A percentile compares a stretch with the other conserved stretches of the same genome.
Conservation (phyloP, 1,140 invertebrate species). For the Drosophila miranda region DNA sequence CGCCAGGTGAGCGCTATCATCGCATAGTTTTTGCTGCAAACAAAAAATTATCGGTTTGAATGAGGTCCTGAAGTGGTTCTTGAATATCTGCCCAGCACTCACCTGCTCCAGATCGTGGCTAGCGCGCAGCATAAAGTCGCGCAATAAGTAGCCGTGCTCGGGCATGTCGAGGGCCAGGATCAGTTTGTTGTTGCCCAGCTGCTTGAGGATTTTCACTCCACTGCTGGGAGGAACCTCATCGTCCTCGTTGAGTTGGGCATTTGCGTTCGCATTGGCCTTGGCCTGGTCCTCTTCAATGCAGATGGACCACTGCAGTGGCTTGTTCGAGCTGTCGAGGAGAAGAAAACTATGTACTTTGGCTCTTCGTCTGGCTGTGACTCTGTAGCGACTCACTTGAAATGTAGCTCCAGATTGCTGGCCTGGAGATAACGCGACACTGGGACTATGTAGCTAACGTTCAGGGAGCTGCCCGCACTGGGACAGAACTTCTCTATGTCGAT, state of each 20-base stretch:
- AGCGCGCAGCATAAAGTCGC: slow-evolving; percentile 72
- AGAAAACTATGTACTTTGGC: not conserved
- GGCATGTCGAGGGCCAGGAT: slow-evolving; percentile 67
- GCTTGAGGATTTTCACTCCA: slow-evolving; percentile 64
- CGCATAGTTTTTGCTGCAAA: slow-evolving; percentile 78
- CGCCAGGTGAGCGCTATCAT: slow-evolving; percentile 76
- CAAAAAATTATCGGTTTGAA: not conserved
- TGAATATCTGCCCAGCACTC: not conserved
- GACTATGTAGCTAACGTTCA: slow-evolving; percentile 84
- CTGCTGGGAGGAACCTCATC: slow-evolving; percentile 47
- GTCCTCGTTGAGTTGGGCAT: slow-evolving; percentile 59
- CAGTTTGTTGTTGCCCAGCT: slow-evolving; percentile 66
- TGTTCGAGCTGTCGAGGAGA: slow-evolving; percentile 52
- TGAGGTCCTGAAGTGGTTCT: not conserved
- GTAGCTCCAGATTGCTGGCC: slow-evolving; percentile 83
- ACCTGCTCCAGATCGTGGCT: slow-evolving; percentile 74
- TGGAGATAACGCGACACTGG: slow-evolving; percentile 85
- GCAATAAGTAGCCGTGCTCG: slow-evolving; percentile 63
- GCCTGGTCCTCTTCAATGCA: slow-evolving; percentile 64
- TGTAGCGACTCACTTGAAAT: slow-evolving; percentile 83
- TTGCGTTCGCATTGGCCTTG: slow-evolving; percentile 53
- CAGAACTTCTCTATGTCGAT: slow-evolving; percentile 77
- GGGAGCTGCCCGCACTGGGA: slow-evolving; percentile 60
- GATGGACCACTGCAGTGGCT: slow-evolving; percentile 72
- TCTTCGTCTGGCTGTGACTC: not conserved